Percentiles rank a stretch among this genome's conserved stretches.
Conservation (phyloP, 2,113 vertebrate species). For the Proteles cristata region DNA sequence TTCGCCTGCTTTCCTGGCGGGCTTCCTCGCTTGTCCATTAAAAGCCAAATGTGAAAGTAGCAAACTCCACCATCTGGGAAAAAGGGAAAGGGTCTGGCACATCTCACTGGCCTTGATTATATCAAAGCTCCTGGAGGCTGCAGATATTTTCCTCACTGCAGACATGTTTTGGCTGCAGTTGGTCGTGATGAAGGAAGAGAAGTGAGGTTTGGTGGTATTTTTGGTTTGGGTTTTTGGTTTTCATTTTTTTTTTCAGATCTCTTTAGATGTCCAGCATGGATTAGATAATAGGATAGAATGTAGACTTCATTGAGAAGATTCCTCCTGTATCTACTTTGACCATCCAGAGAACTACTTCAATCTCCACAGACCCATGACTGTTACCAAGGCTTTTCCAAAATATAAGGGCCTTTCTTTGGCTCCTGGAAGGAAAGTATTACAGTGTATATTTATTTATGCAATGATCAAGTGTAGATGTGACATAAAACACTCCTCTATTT, state of each 20-base stretch:
- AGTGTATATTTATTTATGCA: slow-evolving; percentile 52
- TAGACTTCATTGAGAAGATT: background rate
- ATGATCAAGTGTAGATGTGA: background rate
- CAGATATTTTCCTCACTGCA: background rate
- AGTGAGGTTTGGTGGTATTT: background rate
- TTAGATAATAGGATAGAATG: background rate
- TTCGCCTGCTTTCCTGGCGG: slow-evolving; percentile 56
- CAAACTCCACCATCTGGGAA: slow-evolving; percentile 65
- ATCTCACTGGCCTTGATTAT: slow-evolving; percentile 52
- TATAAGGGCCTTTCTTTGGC: background rate
- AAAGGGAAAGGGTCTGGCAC: slow-evolving; percentile 52
- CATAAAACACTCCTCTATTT: slow-evolving; percentile 28
- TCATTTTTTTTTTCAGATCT: background rate
- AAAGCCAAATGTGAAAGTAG: slow-evolving; percentile 69
- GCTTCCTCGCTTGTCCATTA: slow-evolving; percentile 64
- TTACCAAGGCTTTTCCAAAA: background rate
- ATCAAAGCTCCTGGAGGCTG: slow-evolving; percentile 19
- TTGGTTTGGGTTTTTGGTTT: background rate
- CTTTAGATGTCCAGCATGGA: background rate
- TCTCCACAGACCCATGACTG: background rate
- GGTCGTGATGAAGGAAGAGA: background rate
- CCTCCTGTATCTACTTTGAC: background rate
- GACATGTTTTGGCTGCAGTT: background rate
- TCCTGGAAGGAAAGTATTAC: slow-evolving; percentile 53
- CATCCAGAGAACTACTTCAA: background rate